These are phyloP conservation scores for Dipodomys stephensi DNA, from an alignment of 2,113 vertebrate species.

Conservation along the genomic window DNA sequence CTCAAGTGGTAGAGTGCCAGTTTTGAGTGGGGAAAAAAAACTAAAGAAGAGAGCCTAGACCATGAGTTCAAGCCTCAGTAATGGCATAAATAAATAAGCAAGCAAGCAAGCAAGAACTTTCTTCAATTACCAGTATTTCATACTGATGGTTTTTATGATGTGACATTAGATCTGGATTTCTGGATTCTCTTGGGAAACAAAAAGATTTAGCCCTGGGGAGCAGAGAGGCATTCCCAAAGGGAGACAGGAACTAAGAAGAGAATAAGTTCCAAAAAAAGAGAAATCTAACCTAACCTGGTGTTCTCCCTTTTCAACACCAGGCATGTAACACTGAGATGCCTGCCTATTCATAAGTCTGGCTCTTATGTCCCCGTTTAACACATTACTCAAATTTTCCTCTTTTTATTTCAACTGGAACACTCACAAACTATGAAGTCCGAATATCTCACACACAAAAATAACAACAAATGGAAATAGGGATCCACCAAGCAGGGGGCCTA, in stretches of 20 bases:
- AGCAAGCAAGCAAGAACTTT: not conserved
- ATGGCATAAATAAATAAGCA: too few species aligned
- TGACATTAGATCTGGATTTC: not conserved
- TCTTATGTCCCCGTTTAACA: not conserved
- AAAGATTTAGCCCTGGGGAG: not conserved
- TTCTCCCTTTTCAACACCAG: too few species aligned
- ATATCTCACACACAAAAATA: constrained; percentile 7
- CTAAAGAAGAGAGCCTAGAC: too few species aligned
- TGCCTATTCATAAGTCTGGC: not conserved
- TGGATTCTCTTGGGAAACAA: not conserved
- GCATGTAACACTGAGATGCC: not conserved
- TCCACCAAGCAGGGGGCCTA: not conserved
- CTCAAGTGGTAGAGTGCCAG: too few species aligned
- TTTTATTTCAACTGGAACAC: constrained; percentile 45
- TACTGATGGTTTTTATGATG: not conserved
- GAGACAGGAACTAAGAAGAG: not conserved
- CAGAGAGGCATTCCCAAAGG: not conserved
- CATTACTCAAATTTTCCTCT: constrained; percentile 41
- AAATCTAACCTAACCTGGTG: rapidly evolving
- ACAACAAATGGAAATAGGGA: not conserved
- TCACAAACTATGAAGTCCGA: constrained; percentile 42
- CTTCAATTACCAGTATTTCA: not conserved
- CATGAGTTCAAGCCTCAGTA: too few species aligned
- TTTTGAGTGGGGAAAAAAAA: too few species aligned
- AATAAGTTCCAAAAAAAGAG: not conserved